Conservation (phyloP, 2,888 invertebrate genomes). For the Amphipoea lucens region DNA sequence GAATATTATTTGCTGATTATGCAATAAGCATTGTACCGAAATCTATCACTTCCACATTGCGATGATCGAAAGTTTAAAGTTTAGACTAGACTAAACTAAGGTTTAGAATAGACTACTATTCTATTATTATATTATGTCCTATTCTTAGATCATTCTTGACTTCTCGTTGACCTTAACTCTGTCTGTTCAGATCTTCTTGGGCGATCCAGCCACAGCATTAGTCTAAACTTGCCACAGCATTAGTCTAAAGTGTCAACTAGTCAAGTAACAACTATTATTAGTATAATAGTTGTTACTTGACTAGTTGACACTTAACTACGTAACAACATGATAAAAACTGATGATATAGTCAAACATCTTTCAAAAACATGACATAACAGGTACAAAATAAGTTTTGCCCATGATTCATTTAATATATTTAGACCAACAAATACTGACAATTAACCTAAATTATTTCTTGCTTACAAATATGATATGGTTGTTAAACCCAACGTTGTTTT, state of each 20-base stretch:
- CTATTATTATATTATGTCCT: conserved; percentile 16
- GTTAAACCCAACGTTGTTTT: conserved; percentile 43
- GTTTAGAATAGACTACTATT: conserved; percentile 12
- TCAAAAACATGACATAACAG: background rate
- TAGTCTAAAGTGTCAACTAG: no score
- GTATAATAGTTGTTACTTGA: conserved; percentile 14
- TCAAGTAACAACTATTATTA: no score
- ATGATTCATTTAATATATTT: conserved; percentile 26
- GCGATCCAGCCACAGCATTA: background rate
- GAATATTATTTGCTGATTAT: background rate
- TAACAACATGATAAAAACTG: conserved; percentile 8
- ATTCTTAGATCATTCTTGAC: conserved; percentile 19
- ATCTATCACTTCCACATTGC: background rate
- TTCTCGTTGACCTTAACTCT: conserved; percentile 13
- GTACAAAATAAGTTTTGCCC: conserved; percentile 10
- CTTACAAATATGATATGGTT: conserved; percentile 53
- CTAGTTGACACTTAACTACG: conserved; percentile 13
- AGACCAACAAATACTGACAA: conserved; percentile 36
- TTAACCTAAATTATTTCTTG: conserved; percentile 58
- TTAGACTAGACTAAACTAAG: no score
- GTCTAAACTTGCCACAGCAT: no score
- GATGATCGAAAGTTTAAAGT: background rate
- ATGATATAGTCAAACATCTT: conserved; percentile 2
- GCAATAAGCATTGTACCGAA: background rate
- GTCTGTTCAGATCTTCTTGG: conserved; percentile 9